Base-by-base conservation (phyloP, 2,888 invertebrate species). In the Penaeus monodon region DNA sequence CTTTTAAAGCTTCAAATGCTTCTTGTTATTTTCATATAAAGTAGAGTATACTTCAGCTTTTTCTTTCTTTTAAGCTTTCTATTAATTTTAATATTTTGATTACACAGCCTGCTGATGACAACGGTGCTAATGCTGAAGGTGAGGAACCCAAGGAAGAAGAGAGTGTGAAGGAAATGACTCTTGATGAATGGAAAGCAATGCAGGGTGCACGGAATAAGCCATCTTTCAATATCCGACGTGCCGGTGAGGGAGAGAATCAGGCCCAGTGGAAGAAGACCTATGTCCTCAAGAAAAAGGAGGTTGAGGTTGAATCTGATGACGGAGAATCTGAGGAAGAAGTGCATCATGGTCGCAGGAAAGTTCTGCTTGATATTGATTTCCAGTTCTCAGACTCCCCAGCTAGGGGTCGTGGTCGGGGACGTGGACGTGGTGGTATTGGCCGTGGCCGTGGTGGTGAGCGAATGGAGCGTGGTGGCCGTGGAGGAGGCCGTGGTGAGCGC, bases 181-280 rank as follows among this genome's bases (percentile, higher is more conserved):
- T 98, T 91, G 98, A 98, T 92, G 98, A 98, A 94, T 98, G 97
- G 95, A 97, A 97, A 93, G 97, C 97, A 87, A 96, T 96, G 91
- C 91, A 92, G 91, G 92, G 95, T 91, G 95, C 94, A 84, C 95
- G 97, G 91, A 94, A 95, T 89, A 96, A 97, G 92, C 97, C 98
- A 81, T 95, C 96, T 91, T 98, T 95, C 93, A 98, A 98, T 92
- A 93, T 98, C 92, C 95, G 98, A 86, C 97, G 98, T 93, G 96
- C 98, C 84, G 98, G 97, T 57, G 98, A 98, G 93, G 98, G 98
- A 74, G 97, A 97, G 92, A 97, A 97, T 93, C 94, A 95, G 83
- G 95, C 95, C 86, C 97, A 97, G 93, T 98, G 98, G 98, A 98
- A 97, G 93, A 97, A 96, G 92, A 96, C 97, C 95, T 95, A 96